phyloP scores from a whole-genome alignment of 2,113 vertebrate genomes.

The Pachyramphus minor region DNA sequence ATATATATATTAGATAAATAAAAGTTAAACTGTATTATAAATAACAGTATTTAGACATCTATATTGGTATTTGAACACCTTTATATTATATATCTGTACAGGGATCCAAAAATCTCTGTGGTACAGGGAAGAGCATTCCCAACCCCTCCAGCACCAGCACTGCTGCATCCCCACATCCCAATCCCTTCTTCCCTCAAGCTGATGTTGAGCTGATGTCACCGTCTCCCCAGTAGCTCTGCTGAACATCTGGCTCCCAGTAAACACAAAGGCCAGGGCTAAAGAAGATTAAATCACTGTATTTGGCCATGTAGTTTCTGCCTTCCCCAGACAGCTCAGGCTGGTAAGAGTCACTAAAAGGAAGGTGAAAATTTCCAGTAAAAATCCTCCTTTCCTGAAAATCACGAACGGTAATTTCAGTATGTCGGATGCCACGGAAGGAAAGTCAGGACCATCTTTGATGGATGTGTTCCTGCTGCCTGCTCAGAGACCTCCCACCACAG shows the following conservation, averaged over 20 bases:
- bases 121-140: not conserved
- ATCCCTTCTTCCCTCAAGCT: not conserved
- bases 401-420: not conserved
- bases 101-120: not conserved
- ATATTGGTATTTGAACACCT: not conserved
- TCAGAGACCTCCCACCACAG: not conserved
- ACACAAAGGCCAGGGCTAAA: not conserved
- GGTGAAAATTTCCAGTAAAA: not conserved
- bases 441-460: not conserved
- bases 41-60: rapidly evolving
- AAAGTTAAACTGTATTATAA: not conserved
- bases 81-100: not conserved
- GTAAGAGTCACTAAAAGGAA: not conserved
- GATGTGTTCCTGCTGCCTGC: not conserved
- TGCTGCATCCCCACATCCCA: not conserved
- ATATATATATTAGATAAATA: not conserved
- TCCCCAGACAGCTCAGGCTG: not conserved
- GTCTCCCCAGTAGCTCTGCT: not conserved
- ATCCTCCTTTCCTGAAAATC: not conserved
- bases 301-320: not conserved
- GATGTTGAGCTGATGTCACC: not conserved
- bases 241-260: conserved; percentile 20
- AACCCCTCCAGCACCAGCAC: not conserved
- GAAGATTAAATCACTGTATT: not conserved
- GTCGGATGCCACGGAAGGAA: not conserved